Conservation (phyloP, 2,113 vertebrate genomes). For the Cebidichthys violaceus region DNA sequence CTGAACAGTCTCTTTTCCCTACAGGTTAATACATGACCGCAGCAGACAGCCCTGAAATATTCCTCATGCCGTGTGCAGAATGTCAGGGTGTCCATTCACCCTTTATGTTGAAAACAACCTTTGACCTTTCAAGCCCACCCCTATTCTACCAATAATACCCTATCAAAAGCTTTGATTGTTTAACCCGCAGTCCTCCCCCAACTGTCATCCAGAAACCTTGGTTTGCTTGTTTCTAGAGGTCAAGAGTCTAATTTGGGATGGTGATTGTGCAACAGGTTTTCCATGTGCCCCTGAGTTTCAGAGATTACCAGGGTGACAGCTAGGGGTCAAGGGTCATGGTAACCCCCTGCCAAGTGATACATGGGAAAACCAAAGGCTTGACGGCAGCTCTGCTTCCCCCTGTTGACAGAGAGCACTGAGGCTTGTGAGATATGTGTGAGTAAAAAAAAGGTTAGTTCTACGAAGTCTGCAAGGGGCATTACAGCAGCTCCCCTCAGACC, state of each 20-base stretch:
- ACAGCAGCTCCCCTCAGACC: slow-evolving; percentile 67
- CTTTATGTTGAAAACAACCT: slow-evolving; percentile 58
- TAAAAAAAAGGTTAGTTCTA: slow-evolving; percentile 60
- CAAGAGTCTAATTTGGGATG: slow-evolving; percentile 78
- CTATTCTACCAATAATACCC: slow-evolving; percentile 50
- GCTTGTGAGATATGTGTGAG: slow-evolving; percentile 47
- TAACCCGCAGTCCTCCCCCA: slow-evolving; percentile 61
- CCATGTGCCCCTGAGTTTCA: slow-evolving; percentile 53
- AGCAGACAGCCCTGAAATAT: slow-evolving; percentile 23
- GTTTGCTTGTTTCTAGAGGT: slow-evolving; percentile 53
- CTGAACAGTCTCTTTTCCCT: slow-evolving; percentile 38
- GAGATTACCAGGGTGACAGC: slow-evolving; percentile 69
- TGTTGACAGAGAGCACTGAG: slow-evolving; percentile 63
- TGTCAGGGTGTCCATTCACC: slow-evolving; percentile 59
- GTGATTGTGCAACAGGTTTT: slow-evolving; percentile 74
- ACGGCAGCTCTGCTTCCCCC: slow-evolving; percentile 22
- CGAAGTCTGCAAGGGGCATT: slow-evolving; percentile 56
- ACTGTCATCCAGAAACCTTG: slow-evolving; percentile 58
- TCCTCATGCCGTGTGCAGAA: slow-evolving; percentile 65
- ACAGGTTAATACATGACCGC: slow-evolving; percentile 25
- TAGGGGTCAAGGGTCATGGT: slow-evolving; percentile 65
- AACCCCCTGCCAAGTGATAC: slow-evolving; percentile 64
- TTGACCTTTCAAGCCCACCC: slow-evolving; percentile 56
- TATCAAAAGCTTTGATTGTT: slow-evolving; percentile 72
- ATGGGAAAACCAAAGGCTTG: slow-evolving; percentile 75